Conservation (phyloP, 2,113 vertebrate species). For the Glaucidium brasilianum region DNA sequence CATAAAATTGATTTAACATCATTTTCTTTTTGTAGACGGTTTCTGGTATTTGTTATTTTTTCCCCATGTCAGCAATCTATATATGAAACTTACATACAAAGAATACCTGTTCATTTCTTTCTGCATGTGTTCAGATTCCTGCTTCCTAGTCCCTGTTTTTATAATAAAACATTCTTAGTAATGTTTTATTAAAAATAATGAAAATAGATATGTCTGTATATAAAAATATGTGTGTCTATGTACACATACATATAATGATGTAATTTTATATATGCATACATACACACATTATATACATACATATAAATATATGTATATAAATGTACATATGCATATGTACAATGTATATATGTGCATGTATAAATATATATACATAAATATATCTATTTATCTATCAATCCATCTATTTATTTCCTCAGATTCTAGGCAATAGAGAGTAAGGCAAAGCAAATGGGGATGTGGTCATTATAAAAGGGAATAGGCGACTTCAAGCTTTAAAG, state of each 20-base stretch:
- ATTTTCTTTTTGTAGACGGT: not conserved
- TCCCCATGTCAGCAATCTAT: not conserved
- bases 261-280: not conserved
- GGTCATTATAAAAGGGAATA: not conserved
- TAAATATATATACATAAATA: not conserved
- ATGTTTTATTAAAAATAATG: not conserved
- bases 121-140: not conserved
- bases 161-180: too few relatives aligned
- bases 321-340: not conserved
- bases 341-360: accelerated
- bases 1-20: not conserved
- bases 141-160: not conserved
- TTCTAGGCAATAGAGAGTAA: not conserved
- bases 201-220: accelerated
- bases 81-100: not conserved
- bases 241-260: not conserved
- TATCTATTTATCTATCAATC: not conserved
- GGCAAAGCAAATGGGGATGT: not conserved
- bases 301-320: not conserved
- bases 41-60: not conserved
- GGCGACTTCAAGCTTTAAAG: not conserved
- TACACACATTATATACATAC: not conserved
- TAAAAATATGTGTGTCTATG: accelerated
- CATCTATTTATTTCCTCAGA: not conserved
- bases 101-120: accelerated